Evolutionary conservation across 1,140 invertebrate species (phyloP).

Genomic region (Drosophila ohnishii): DNA sequence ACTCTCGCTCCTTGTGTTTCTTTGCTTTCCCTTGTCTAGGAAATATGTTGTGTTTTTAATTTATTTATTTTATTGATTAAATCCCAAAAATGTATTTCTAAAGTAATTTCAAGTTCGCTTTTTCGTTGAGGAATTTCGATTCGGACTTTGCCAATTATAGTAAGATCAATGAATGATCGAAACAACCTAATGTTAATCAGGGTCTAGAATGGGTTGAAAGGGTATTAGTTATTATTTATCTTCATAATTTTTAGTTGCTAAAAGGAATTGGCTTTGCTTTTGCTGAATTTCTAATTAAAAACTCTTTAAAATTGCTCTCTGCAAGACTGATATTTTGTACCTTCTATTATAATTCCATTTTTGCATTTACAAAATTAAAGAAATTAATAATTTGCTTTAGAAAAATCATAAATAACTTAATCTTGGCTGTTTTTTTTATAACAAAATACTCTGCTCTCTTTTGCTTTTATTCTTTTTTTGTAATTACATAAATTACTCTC

Average conservation of each 20-base stretch:
- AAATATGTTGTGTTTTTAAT: conserved; percentile 19
- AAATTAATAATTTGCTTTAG: not conserved
- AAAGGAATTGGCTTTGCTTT: not conserved
- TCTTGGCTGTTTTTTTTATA: conserved; percentile 10
- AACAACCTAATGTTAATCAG: conserved; percentile 6
- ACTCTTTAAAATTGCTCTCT: not conserved
- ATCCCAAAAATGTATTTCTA: conserved; percentile 32
- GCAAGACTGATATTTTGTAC: not conserved
- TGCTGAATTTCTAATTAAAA: not conserved
- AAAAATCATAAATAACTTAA: conserved; percentile 16
- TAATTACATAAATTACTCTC: conserved; percentile 17
- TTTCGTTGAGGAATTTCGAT: conserved; percentile 61
- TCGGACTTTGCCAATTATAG: conserved; percentile 21
- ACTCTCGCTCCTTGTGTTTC: conserved; percentile 10
- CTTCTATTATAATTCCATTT: not conserved
- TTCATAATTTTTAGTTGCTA: not conserved
- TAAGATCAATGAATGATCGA: conserved; percentile 10
- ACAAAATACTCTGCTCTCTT: conserved; percentile 28
- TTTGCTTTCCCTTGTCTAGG: conserved; percentile 5
- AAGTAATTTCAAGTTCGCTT: conserved; percentile 38
- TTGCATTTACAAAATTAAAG: conserved; percentile 2
- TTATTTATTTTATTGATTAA: conserved; percentile 24
- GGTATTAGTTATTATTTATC: too few species aligned
- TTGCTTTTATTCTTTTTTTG: conserved; percentile 27
- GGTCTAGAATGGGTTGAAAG: not conserved